Evolutionary conservation across 2,797 vertebrate species (phyloP).

Genomic region (Spizella passerina): DNA sequence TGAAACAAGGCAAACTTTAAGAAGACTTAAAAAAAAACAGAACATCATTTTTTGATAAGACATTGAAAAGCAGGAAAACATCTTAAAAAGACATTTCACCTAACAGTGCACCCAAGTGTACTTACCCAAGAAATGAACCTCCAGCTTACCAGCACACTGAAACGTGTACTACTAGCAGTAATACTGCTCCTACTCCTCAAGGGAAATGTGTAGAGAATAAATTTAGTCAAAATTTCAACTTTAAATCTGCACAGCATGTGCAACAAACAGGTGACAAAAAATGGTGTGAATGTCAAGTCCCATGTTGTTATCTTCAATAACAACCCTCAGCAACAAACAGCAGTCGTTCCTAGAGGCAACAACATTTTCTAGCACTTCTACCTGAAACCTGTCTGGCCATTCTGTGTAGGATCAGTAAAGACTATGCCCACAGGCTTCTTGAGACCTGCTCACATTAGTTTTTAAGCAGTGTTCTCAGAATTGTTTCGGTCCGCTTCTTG

Average conservation of each 20-base stretch:
- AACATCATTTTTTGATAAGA: background rate
- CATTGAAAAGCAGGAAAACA: constrained; percentile 46
- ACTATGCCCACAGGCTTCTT: background rate
- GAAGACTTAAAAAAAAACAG: constrained; percentile 39
- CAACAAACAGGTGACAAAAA: constrained; percentile 73
- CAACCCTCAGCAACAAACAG: constrained; percentile 24
- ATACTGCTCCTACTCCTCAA: constrained; percentile 80
- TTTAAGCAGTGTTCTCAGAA: background rate
- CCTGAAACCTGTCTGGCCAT: constrained; percentile 16
- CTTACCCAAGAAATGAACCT: constrained; percentile 81
- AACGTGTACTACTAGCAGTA: constrained; percentile 79
- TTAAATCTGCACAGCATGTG: constrained; percentile 70
- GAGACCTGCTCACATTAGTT: background rate
- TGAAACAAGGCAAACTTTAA: constrained; percentile 58
- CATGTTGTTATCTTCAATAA: constrained; percentile 46
- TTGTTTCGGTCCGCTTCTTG: background rate
- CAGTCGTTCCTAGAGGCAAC: constrained; percentile 33
- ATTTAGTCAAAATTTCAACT: constrained; percentile 78
- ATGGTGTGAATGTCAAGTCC: constrained; percentile 52
- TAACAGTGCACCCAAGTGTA: constrained; percentile 74
- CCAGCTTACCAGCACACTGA: constrained; percentile 79
- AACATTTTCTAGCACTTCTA: background rate
- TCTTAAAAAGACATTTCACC: constrained; percentile 65
- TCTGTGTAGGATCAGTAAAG: background rate
- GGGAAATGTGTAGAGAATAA: constrained; percentile 80